Percentiles rank a stretch among this genome's conserved stretches.
Conservation (phyloP, 2,113 vertebrate species). For the Alaudala cheleensis region DNA sequence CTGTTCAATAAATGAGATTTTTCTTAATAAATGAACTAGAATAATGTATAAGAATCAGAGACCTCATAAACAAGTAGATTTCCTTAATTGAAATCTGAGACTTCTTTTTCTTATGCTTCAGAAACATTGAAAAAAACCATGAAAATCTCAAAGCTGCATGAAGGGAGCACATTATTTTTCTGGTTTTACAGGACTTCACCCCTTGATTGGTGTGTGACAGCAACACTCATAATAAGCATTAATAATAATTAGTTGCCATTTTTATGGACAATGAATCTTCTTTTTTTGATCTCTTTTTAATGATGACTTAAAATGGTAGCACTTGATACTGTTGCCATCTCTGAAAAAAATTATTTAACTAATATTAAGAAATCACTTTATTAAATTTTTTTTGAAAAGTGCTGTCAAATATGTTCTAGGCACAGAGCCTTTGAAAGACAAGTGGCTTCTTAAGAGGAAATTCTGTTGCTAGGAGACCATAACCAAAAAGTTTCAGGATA, state of each 20-base stretch:
- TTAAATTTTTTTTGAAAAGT: not conserved
- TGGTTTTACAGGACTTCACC: not conserved
- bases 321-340: not conserved
- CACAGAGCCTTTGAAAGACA: conserved; percentile 27
- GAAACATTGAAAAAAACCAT: not conserved
- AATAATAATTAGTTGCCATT: conserved; percentile 11
- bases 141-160: not conserved
- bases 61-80: not conserved
- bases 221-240: not conserved
- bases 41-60: not conserved
- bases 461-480: conserved; percentile 53
- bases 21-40: not conserved
- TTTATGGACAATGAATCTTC: not conserved
- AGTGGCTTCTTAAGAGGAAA: conserved; percentile 36
- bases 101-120: not conserved
- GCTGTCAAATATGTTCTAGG: conserved; percentile 25
- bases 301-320: not conserved
- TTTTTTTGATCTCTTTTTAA: conserved; percentile 6
- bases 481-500: conserved; percentile 33
- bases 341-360: not conserved
- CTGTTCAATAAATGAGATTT: not conserved
- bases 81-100: not conserved
- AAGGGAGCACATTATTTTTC: not conserved
- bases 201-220: not conserved
- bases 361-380: conserved; percentile 20